Conservation (phyloP, 53 echinoderm and acorn worm species). For the Temnopleurus reevesii region DNA sequence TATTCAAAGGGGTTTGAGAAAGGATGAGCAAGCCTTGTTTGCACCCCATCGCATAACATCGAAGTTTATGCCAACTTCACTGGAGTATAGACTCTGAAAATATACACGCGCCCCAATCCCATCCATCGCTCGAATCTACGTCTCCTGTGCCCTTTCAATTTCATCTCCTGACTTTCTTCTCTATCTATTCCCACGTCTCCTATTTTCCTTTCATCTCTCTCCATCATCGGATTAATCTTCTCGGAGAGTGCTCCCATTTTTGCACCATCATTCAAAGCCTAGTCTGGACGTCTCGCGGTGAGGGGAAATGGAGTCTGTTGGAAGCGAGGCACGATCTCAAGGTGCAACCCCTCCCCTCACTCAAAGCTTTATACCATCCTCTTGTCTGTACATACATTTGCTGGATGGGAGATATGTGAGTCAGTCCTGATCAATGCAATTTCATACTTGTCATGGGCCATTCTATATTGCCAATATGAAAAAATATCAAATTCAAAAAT, state of each 20-base stretch:
- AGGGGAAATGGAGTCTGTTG: slow-evolving; percentile 7
- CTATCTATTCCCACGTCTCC: background rate
- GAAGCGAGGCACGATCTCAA: background rate
- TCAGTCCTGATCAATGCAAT: too few relatives aligned
- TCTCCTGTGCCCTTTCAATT: background rate
- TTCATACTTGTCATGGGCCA: too few relatives aligned
- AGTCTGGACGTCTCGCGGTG: background rate
- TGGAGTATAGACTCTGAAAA: background rate
- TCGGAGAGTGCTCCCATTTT: slow-evolving; percentile 19
- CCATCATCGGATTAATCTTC: slow-evolving; percentile 28
- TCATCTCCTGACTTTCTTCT: background rate
- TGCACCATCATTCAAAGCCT: slow-evolving; percentile 18
- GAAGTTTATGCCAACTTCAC: slow-evolving; percentile 18
- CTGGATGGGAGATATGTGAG: too few relatives aligned
- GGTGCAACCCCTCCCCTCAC: slow-evolving; percentile 10
- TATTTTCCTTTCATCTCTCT: slow-evolving; percentile 18
- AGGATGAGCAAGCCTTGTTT: too few relatives aligned
- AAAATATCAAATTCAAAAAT: too few relatives aligned
- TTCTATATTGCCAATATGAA: too few relatives aligned
- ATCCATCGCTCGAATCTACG: background rate
- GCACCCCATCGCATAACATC: background rate
- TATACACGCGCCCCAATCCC: background rate
- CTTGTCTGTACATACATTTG: too few relatives aligned
- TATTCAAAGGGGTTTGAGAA: too few relatives aligned
- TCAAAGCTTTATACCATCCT: background rate